Percentiles rank a stretch among this genome's conserved stretches.
Conservation (phyloP, 2,888 invertebrate species). For the Lithophane semibrunnea region DNA sequence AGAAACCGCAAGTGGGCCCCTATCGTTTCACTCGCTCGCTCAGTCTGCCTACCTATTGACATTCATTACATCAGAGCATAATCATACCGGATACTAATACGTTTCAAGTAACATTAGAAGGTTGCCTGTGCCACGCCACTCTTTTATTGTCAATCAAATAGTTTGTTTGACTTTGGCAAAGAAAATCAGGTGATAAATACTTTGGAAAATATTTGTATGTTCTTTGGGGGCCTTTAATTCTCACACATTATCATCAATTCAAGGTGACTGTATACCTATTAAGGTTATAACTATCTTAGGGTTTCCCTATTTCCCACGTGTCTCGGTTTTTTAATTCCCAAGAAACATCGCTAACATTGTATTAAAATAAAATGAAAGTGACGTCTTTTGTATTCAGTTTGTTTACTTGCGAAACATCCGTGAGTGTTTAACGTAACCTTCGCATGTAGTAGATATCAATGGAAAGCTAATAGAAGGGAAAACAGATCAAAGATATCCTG, state of each 20-base stretch:
- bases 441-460: conserved; percentile 47
- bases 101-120: conserved; percentile 79
- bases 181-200: neutral
- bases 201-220: neutral
- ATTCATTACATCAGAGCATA: conserved; percentile 81
- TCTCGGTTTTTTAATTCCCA: conserved; percentile 53
- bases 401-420: conserved; percentile 76
- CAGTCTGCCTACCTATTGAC: conserved; percentile 67
- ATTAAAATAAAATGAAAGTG: conserved; percentile 72
- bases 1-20: conserved; percentile 68
- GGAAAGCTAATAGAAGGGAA: conserved; percentile 53
- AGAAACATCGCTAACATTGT: conserved; percentile 51
- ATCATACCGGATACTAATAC: conserved; percentile 82
- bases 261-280: neutral
- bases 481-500: conserved; percentile 48
- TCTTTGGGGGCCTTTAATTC: neutral
- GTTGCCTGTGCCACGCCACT: conserved; percentile 71
- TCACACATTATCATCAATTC: conserved; percentile 27
- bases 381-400: conserved; percentile 72
- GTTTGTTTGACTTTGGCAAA: conserved; percentile 39
- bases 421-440: conserved; percentile 68
- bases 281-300: conserved; percentile 19
- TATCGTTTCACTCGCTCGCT: conserved; percentile 63
- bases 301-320: conserved; percentile 57
- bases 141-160: conserved; percentile 69